Evolutionary conservation across 2,797 vertebrate species (phyloP), one percentile per base, ranked within the genome.

Genomic region (Anabas testudineus): DNA sequence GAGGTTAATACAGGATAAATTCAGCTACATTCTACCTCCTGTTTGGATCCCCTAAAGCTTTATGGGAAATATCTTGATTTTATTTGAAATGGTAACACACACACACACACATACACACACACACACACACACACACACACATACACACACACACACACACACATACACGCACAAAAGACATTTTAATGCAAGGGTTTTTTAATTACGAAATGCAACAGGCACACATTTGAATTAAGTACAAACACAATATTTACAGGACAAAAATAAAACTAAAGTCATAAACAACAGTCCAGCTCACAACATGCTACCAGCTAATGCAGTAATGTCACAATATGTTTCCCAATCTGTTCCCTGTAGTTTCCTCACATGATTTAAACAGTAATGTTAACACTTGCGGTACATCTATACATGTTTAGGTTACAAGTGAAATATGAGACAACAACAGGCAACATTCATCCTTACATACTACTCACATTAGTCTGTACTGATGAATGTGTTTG

Each of bases 121-220:
- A n/a, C n/a, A n/a, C n/a, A n/a, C n/a, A n/a, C n/a, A n/a, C n/a
- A n/a, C n/a, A n/a, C n/a, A n/a, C n/a, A n/a, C n/a, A n/a, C n/a
- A n/a, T n/a, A n/a, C n/a, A n/a, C n/a, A n/a, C n/a, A n/a, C n/a
- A n/a, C n/a, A n/a, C n/a, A n/a, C n/a, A n/a, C n/a, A n/a, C n/a
- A n/a, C n/a, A n/a, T n/a, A n/a, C n/a, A n/a, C n/a, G n/a, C n/a
- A n/a, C n/a, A n/a, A n/a, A n/a, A n/a, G n/a, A n/a, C 2, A 45
- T 39, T 81, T 73, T 67, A 76, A 66, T 74, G 8, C 30, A 51
- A 7, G 0, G 16, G 3, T 5, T 7, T 34, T n/a, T 16, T 46
- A 45, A 24, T 24, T 3, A 52, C 43, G 46, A 22, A 14, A 15
- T 18, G 4, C 14, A 16, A 13, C 21, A 39, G 8, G 39, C 10